Evolutionary conservation across 2,888 invertebrate species (phyloP).

Genomic region (Rhorus exstirpatorius): DNA sequence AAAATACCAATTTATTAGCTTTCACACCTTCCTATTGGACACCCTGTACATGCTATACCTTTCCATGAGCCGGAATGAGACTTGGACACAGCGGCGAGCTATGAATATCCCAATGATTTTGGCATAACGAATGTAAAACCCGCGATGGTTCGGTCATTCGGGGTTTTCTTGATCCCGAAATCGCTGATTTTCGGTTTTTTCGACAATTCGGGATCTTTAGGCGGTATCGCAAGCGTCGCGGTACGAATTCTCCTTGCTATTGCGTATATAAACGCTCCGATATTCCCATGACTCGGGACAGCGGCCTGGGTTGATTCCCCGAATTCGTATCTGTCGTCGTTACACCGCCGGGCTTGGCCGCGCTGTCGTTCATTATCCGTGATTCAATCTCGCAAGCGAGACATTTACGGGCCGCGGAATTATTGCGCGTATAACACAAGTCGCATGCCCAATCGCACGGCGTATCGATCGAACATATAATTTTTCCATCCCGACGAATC

Average conservation of each 20-base stretch:
- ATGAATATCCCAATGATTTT: conserved; percentile 68
- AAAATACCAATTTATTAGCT: no score
- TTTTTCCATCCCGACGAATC: conserved; percentile 78
- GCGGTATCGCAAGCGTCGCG: conserved; percentile 89
- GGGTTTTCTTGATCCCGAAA: no score
- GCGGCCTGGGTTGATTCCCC: conserved; percentile 76
- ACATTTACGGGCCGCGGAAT: conserved; percentile 87
- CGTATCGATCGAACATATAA: conserved; percentile 10
- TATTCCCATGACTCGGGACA: conserved; percentile 91
- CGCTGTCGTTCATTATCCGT: conserved; percentile 83
- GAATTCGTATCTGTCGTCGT: conserved; percentile 60
- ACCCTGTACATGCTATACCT: conserved; percentile 90
- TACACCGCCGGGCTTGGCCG: no score
- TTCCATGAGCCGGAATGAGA: conserved; percentile 90
- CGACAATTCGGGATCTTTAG: conserved; percentile 87
- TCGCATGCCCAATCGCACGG: conserved; percentile 89
- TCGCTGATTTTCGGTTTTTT: no score
- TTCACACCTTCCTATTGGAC: no score
- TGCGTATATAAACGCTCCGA: conserved; percentile 89
- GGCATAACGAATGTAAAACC: conserved; percentile 80
- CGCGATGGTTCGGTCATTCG: conserved; percentile 56
- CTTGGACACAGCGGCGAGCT: conserved; percentile 85
- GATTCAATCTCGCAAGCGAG: conserved; percentile 88
- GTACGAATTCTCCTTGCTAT: conserved; percentile 87
- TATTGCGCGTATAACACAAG: conserved; percentile 90